Percentiles rank a stretch among this genome's conserved stretches.
Conservation (phyloP, 2,113 vertebrate species). For the Hydrolagus affinis region DNA sequence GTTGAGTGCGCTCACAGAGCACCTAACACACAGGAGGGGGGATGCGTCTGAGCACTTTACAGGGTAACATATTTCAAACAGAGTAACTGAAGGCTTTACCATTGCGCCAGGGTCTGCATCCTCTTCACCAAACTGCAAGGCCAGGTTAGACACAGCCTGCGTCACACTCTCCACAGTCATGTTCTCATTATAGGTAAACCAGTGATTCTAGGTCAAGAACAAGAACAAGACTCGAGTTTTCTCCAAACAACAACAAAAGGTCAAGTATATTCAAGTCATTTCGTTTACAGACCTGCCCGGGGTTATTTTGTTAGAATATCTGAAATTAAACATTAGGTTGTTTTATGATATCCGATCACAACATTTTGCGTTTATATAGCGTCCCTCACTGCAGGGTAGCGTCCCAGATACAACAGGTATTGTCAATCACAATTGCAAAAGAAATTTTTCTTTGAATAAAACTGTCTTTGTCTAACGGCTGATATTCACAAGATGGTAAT, state of each 20-base stretch:
- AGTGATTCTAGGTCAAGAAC: slow-evolving; percentile 73
- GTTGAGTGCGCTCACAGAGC: too few species aligned
- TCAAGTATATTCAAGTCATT: not conserved
- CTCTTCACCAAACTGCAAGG: slow-evolving; percentile 94
- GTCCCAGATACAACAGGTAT: too few species aligned
- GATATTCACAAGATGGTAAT: not conserved
- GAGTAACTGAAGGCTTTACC: slow-evolving; percentile 49
- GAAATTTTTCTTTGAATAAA: not conserved
- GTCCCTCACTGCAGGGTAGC: too few species aligned
- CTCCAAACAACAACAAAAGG: not conserved
- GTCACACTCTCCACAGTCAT: slow-evolving; percentile 98
- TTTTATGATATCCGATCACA: too few species aligned
- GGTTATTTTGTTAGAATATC: not conserved
- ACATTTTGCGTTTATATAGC: too few species aligned
- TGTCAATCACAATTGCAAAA: not conserved
- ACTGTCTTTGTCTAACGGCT: not conserved
- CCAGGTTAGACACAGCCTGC: slow-evolving; percentile 93
- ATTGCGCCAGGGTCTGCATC: slow-evolving; percentile 95
- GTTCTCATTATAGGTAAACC: slow-evolving; percentile 97
- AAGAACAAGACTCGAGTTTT: fast-evolving
- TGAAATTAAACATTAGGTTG: not conserved
- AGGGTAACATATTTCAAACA: too few species aligned
- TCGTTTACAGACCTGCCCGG: not conserved
- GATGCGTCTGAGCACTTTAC: too few species aligned
- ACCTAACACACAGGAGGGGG: too few species aligned